Evolutionary conservation across 1,140 invertebrate genomes (phyloP).

Genomic region (Micrasema minimum): DNA sequence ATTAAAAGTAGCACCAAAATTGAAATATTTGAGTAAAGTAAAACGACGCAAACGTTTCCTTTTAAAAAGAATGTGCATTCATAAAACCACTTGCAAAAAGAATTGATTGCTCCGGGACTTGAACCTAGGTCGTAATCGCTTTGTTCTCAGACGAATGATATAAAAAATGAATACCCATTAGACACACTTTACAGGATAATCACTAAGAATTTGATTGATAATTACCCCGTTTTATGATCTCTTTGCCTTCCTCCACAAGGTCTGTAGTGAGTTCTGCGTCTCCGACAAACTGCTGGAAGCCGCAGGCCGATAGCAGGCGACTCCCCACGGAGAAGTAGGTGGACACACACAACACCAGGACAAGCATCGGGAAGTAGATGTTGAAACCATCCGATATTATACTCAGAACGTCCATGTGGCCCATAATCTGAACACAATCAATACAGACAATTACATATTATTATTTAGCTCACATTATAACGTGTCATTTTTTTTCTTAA

Average conservation of each 20-base stretch:
- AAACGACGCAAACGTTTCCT: too few species aligned
- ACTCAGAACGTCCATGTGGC: constrained; percentile 98
- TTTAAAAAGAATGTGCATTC: too few species aligned
- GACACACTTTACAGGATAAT: constrained; percentile 24
- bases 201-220: too few species aligned
- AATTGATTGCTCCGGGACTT: too few species aligned
- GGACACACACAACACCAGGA: constrained; percentile 91
- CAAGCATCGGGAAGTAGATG: constrained; percentile 98
- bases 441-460: too few species aligned
- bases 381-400: constrained; percentile 99
- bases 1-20: too few species aligned
- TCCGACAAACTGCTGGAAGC: constrained; percentile 95
- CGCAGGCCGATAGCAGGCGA: constrained; percentile 85
- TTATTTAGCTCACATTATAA: too few species aligned
- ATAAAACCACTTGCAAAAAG: too few species aligned
- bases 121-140: too few species aligned
- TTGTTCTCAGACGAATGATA: too few species aligned
- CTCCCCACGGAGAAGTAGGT: constrained; percentile 97
- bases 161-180: constrained; percentile 6
- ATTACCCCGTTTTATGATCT: constrained; percentile 85
- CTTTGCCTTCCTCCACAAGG: constrained; percentile 91
- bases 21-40: too few species aligned
- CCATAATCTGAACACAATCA: constrained; percentile 87
- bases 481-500: too few species aligned
- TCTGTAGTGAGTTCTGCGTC: constrained; percentile 94